Evolutionary conservation across 2,888 invertebrate species (phyloP), one percentile per base, ranked within the genome.

Genomic region (Caenorhabditis zanzibari): DNA sequence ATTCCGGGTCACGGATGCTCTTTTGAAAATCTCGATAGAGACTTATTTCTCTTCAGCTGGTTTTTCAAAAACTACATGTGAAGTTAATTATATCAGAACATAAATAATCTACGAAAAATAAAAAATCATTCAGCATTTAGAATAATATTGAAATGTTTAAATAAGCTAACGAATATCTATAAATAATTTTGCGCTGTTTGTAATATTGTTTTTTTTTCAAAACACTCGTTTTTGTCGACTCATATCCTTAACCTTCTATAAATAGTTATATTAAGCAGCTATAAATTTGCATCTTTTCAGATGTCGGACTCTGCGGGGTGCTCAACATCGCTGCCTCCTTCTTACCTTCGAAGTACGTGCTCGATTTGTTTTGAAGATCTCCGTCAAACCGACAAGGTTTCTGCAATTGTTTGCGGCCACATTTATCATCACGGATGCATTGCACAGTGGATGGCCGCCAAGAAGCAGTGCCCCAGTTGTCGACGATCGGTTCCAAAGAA

Each of bases 1-100:
- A 52, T 87, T 44, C 87, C 87, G 0, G 87, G 87, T 1, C 87
- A 87, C 28, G 87, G 86, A 0, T 52, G 73, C 9, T 22, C 54
- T 7, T 79, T 79, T 35, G 6, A 35, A 3, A 79, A 76, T 28
- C 38, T 24, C 6, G 52, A 49, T 32, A 28, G 69, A 9, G n/a
- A 24, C n/a, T 54, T 64, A 10, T 79, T 71, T 19, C 64, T 79
- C 12, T 79, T 79, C 28, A 63, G 63, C 35, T 69, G 61, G 10
- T 79, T 79, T 47, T 72, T 63, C 71, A 61, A 56, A 24, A 63
- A 63, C 26, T 79, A 71, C 7, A 71, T 79, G 68, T 24, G 52
- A 47, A 9, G 14, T 12, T 9, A 24, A 9, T 35, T 32, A 19
- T 32, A 32, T 32, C 7, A n/a, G n/a, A n/a, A n/a, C n/a, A n/a